Evolutionary conservation across 2,113 vertebrate species (phyloP).

Genomic region (Saimiri boliviensis): DNA sequence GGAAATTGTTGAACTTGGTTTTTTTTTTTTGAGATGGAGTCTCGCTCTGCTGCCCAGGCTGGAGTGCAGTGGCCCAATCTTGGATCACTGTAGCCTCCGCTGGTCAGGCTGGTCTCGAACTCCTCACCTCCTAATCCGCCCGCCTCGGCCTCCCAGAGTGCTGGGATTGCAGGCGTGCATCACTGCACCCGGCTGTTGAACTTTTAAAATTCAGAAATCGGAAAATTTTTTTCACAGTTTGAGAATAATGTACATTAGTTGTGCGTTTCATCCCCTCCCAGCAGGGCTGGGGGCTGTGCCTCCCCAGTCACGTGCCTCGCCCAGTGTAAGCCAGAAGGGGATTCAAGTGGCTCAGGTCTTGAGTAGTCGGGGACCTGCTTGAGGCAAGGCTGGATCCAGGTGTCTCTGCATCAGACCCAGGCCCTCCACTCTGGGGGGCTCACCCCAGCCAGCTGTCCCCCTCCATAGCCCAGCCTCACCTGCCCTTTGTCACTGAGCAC

Average conservation of each 20-base stretch:
- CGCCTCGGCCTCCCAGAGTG: too few species aligned
- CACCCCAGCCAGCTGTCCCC: fast-evolving
- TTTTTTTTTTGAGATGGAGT: too few species aligned
- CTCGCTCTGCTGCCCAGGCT: too few species aligned
- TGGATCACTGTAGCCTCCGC: too few species aligned
- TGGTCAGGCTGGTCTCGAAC: too few species aligned
- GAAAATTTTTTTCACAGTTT: fast-evolving
- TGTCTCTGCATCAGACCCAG: fast-evolving
- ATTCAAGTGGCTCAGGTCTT: neutral
- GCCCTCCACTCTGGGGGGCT: neutral
- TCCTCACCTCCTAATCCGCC: too few species aligned
- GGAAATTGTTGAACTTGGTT: neutral
- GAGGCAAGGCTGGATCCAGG: neutral
- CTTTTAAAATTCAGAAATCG: neutral
- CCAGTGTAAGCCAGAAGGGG: neutral
- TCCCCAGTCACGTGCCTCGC: fast-evolving
- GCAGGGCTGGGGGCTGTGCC: too few species aligned
- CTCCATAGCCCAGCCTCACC: neutral
- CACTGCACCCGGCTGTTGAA: neutral
- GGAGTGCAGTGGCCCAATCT: too few species aligned
- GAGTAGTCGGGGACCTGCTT: neutral
- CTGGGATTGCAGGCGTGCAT: too few species aligned
- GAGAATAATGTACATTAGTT: fast-evolving
- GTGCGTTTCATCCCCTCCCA: fast-evolving
- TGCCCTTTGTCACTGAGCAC: neutral